Evolutionary conservation across 1,140 invertebrate species (phyloP), one percentile per base, ranked within the genome.

Genomic region (Matsumurasca onukii): DNA sequence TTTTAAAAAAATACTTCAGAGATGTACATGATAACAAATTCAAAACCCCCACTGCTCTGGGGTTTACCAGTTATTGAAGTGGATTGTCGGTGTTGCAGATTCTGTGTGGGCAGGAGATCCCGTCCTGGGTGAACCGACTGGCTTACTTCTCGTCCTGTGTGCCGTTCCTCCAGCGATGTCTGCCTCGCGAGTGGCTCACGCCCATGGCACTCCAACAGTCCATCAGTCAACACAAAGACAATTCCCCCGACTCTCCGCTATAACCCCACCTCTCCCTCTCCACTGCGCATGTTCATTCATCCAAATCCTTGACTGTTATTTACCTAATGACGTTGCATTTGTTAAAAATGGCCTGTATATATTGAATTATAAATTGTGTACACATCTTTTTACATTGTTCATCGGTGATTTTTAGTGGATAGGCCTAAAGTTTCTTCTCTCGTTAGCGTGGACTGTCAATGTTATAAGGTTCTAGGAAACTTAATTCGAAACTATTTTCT

Each of bases 81-180:
- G n/a, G 39, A 45, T 45, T 45, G 39, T 45, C n/a, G n/a, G n/a
- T 74, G 70, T 81, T 82, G 57, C 80, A 97, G 93, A 93, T 96
- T 76, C 82, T 99, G 68, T 97, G 95, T 80, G 95, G 95, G 29
- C 90, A 92, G 82, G 94, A 97, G 76, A 96, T 98, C 73, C 97
- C 97, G 20, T 89, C 92, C 69, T 99, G 97, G 97, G 94, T 99
- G 25, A 99, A 99, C 82, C 86, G 98, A 69, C 83, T 99, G 69
- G 98, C 98, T 13, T 97, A 98, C 78, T 93, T 99, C 72, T 97
- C 94, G 79, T 96, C 96, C 49, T 98, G 95, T 82, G 94, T 99
- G 75, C 98, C 98, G 74, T 99, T 99, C 83, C 86, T 99, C 39
- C 95, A 99, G 82, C 88, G 94, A 74, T 97, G 93, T 80, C 81